Conservation (phyloP, 1,140 invertebrate genomes). For the Lepeophtheirus salmonis region DNA sequence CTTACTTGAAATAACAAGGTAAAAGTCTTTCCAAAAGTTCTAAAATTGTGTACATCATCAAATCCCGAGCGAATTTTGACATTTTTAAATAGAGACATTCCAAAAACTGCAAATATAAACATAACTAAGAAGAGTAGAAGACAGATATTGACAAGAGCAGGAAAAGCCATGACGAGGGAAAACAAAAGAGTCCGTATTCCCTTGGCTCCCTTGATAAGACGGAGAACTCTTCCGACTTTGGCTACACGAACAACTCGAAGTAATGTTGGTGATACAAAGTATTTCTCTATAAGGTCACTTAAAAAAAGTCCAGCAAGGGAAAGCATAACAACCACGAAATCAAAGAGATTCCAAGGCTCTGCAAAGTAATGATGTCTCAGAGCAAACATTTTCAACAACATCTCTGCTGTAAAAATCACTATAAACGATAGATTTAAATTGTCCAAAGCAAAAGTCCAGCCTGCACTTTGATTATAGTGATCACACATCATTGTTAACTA, state of each 20-base stretch:
- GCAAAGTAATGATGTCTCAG: constrained; percentile 94
- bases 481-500: constrained; percentile 41
- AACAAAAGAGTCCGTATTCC: constrained; percentile 91
- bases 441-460: constrained; percentile 60
- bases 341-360: constrained; percentile 98
- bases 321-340: constrained; percentile 54
- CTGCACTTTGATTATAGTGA: constrained; percentile 67
- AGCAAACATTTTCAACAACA: constrained; percentile 89
- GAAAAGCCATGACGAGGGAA: constrained; percentile 90
- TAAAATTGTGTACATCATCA: constrained; percentile 92
- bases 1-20: constrained; percentile 71
- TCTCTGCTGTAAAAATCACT: constrained; percentile 91
- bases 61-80: constrained; percentile 46
- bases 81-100: constrained; percentile 98
- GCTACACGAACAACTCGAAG: constrained; percentile 91
- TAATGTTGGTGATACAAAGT: constrained; percentile 90
- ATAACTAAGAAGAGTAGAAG: constrained; percentile 90
- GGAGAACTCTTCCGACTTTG: constrained; percentile 85
- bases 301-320: constrained; percentile 60
- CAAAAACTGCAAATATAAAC: constrained; percentile 98
- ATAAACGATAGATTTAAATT: constrained; percentile 93
- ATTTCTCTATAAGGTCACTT: constrained; percentile 88
- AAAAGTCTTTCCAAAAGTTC: constrained; percentile 95
- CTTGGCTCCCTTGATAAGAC: constrained; percentile 90
- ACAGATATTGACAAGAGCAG: constrained; percentile 95